These are phyloP conservation scores for Brevimyrus niger DNA, from an alignment of 2,113 vertebrate genomes.

Conservation along the genomic window DNA sequence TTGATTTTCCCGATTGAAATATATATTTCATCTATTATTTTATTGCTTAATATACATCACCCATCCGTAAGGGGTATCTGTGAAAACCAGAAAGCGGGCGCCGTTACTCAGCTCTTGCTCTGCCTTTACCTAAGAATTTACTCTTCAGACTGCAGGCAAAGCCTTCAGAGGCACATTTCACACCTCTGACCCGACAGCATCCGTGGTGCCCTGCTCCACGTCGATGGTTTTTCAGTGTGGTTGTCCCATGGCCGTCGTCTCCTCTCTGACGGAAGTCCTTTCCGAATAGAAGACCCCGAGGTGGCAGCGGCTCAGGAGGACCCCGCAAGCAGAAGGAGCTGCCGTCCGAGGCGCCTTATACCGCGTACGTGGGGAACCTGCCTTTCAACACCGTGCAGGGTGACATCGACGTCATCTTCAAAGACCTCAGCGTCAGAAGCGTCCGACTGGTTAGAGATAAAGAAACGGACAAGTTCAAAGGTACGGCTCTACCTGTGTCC, in stretches of 20 bases:
- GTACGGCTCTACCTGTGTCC: slow-evolving; percentile 43
- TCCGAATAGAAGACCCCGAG: slow-evolving; percentile 65
- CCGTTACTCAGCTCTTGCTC: not conserved
- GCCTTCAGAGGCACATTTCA: not conserved
- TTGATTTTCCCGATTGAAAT: not conserved
- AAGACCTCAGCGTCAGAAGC: slow-evolving; percentile 85
- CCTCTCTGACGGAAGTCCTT: not conserved
- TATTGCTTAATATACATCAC: not conserved
- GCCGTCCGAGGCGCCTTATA: slow-evolving; percentile 91
- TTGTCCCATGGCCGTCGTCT: not conserved
- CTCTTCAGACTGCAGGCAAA: not conserved
- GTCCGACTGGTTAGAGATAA: slow-evolving; percentile 95
- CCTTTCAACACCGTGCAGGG: slow-evolving; percentile 96
- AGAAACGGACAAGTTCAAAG: slow-evolving; percentile 99
- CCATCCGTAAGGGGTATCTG: not conserved
- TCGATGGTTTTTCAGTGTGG: not conserved
- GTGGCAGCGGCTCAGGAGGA: slow-evolving; percentile 64
- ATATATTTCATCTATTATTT: not conserved
- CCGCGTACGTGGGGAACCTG: slow-evolving; percentile 91
- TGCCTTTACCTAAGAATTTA: not conserved
- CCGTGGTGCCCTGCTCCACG: not conserved
- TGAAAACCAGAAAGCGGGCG: not conserved
- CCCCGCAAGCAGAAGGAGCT: slow-evolving; percentile 89
- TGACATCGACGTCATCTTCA: slow-evolving; percentile 96
- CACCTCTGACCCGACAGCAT: not conserved